phyloP scores from a whole-genome alignment of 1,140 invertebrate species.

The Cepaea nemoralis region DNA sequence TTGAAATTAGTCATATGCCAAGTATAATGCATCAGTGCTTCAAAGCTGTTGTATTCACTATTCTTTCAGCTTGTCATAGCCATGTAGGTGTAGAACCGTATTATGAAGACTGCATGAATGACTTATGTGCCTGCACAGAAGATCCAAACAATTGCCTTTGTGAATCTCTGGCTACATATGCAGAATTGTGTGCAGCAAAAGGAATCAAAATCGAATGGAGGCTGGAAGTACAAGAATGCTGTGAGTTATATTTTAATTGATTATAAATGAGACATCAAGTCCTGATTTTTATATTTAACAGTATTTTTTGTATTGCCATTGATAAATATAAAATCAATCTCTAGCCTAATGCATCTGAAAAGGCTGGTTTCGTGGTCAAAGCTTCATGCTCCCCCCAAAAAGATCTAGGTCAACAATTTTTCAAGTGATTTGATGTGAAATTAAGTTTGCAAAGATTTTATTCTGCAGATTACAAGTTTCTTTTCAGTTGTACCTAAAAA shows the following conservation, averaged over 20 bases:
- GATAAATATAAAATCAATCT: no score
- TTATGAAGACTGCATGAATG: conserved; percentile 86
- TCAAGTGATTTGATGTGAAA: no score
- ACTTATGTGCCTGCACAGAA: conserved; percentile 85
- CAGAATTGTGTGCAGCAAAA: conserved; percentile 81
- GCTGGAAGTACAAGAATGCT: conserved; percentile 80
- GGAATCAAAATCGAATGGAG: conserved; percentile 84
- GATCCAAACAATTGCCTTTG: conserved; percentile 80
- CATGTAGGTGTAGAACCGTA: conserved; percentile 83
- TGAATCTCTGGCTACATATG: conserved; percentile 84
- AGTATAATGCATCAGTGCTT: neutral
- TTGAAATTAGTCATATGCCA: no score
- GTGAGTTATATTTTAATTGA: conserved; percentile 61
- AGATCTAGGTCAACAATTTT: no score
- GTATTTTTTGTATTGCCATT: no score
- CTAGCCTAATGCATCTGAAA: no score
- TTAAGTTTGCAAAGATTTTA: no score
- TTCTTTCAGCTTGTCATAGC: conserved; percentile 82
- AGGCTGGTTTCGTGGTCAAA: neutral
- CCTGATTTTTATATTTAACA: neutral
- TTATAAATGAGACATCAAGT: neutral
- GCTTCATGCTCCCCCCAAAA: neutral
- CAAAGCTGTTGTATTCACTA: neutral
- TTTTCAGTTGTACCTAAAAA: no score
- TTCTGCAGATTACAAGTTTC: no score